Conservation (phyloP, 2,888 invertebrate genomes). For the Tetragnatha montana region DNA sequence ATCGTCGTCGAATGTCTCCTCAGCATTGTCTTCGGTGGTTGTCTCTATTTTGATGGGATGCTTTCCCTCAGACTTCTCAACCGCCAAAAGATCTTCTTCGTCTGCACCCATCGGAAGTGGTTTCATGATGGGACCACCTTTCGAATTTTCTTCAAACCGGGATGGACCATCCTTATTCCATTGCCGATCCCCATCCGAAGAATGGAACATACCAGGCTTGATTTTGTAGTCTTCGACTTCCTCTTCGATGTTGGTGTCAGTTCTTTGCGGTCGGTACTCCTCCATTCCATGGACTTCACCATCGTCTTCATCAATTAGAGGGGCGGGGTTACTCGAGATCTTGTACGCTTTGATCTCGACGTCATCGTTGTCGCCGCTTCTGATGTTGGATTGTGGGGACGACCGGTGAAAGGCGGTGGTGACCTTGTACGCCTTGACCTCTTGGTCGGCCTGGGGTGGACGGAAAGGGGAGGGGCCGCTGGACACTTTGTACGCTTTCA, state of each 20-base stretch:
- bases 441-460: no score
- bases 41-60: slow-evolving; percentile 27
- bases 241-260: background rate
- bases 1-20: slow-evolving; percentile 1
- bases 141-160: slow-evolving; percentile 24
- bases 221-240: slow-evolving; percentile 24
- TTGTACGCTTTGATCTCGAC: no score
- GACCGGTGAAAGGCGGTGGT: no score
- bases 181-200: slow-evolving; percentile 12
- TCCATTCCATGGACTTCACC: background rate
- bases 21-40: background rate
- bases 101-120: slow-evolving; percentile 51
- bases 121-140: background rate
- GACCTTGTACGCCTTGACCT: no score
- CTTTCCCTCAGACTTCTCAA: slow-evolving; percentile 46
- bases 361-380: background rate
- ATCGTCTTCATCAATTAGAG: background rate
- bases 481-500: slow-evolving; percentile 5
- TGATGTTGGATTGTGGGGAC: no score
- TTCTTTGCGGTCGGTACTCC: background rate
- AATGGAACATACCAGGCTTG: slow-evolving; percentile 54
- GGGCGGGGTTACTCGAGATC: background rate
- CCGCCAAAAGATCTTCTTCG: slow-evolving; percentile 60
- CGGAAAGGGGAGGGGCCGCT: no score
- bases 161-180: slow-evolving; percentile 6